Evolutionary conservation across 1,140 invertebrate genomes (phyloP).

Genomic region (Apis laboriosa): DNA sequence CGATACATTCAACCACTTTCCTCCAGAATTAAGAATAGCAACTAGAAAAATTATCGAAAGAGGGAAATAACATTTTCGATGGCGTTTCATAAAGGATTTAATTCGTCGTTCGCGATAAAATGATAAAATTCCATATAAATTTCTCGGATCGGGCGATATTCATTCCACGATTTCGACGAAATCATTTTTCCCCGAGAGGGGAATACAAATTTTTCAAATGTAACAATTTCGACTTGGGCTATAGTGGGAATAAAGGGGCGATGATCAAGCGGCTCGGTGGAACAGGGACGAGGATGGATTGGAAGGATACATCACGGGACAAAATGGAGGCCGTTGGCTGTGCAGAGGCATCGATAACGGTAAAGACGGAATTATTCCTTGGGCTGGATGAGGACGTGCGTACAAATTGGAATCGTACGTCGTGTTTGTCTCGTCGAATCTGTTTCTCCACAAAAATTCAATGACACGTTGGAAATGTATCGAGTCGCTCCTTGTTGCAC

Average conservation of each 20-base stretch:
- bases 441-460: slow-evolving; percentile 52
- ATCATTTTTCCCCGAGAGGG: neutral
- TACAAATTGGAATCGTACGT: slow-evolving; percentile 23
- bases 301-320: slow-evolving; percentile 27
- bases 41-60: too few species aligned
- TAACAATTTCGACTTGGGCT: neutral
- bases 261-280: slow-evolving; percentile 9
- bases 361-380: slow-evolving; percentile 51
- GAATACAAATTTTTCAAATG: neutral
- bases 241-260: neutral
- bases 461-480: slow-evolving; percentile 14
- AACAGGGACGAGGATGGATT: slow-evolving; percentile 30
- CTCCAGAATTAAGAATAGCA: too few species aligned
- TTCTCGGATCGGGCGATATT: too few species aligned
- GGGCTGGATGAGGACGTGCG: slow-evolving; percentile 39
- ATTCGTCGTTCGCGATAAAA: too few species aligned
- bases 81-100: too few species aligned
- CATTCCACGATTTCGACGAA: neutral
- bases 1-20: too few species aligned
- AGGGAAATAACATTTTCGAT: too few species aligned
- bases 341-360: slow-evolving; percentile 43
- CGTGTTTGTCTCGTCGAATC: slow-evolving; percentile 27
- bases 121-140: too few species aligned
- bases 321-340: slow-evolving; percentile 33
- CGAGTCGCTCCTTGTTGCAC: neutral